Conservation (phyloP, 2,797 vertebrate species). For the Moxostoma hubbsi region DNA sequence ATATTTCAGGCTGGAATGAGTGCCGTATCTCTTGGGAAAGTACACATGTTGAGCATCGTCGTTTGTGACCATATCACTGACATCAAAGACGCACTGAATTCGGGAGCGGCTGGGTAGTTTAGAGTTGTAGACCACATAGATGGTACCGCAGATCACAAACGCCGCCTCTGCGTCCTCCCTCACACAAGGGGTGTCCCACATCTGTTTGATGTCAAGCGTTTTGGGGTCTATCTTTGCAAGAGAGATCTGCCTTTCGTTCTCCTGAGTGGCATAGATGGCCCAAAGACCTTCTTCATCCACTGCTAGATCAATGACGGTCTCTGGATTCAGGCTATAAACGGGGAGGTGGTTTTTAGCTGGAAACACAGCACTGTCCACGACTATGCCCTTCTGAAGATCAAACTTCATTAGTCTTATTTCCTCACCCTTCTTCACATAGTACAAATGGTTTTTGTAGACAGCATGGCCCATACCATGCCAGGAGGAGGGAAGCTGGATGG, state of each 20-base stretch:
- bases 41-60: constrained; percentile 89
- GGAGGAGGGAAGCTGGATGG: constrained; percentile 85
- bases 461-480: constrained; percentile 92
- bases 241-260: constrained; percentile 88
- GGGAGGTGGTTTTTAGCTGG: constrained; percentile 83
- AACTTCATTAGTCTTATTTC: constrained; percentile 89
- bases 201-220: constrained; percentile 90
- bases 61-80: constrained; percentile 85
- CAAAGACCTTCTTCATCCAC: constrained; percentile 95
- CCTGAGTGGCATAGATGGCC: constrained; percentile 90
- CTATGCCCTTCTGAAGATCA: constrained; percentile 81
- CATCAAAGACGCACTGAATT: constrained; percentile 94
- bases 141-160: constrained; percentile 92
- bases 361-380: constrained; percentile 88
- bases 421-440: constrained; percentile 83
- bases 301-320: constrained; percentile 89
- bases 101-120: constrained; percentile 90
- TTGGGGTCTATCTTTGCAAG: constrained; percentile 90
- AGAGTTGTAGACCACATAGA: constrained; percentile 97
- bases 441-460: constrained; percentile 84
- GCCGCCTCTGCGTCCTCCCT: constrained; percentile 92
- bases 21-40: constrained; percentile 93
- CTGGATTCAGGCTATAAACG: constrained; percentile 80
- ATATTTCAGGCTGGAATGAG: constrained; percentile 94
- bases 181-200: constrained; percentile 94